Percentiles rank a stretch among this genome's conserved stretches.
These are phyloP conservation scores for Sycophila sp. DNA, from an alignment of 1,140 invertebrate genomes.

Conservation along the genomic window DNA sequence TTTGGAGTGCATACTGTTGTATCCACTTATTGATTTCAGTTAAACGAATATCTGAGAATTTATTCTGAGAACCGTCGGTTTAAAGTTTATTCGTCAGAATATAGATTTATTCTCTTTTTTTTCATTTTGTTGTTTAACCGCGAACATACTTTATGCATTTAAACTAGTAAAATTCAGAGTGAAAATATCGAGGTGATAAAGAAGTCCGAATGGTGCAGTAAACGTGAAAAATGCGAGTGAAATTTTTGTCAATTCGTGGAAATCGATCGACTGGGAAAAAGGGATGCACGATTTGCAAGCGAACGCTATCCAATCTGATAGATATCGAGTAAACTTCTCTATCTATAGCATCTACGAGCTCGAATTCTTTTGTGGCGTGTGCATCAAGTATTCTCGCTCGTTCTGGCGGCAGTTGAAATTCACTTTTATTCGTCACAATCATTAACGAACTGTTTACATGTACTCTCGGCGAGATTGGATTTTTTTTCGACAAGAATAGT, in stretches of 20 bases:
- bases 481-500: too few relatives aligned
- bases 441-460: background rate
- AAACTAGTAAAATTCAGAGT: too few relatives aligned
- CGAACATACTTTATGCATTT: too few relatives aligned
- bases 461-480: constrained; percentile 35
- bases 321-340: constrained; percentile 13
- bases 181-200: background rate
- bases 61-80: too few relatives aligned
- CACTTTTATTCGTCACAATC: background rate
- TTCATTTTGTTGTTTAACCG: too few relatives aligned
- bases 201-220: background rate
- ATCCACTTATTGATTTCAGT: too few relatives aligned
- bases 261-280: background rate
- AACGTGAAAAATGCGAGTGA: background rate
- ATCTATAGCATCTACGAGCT: background rate
- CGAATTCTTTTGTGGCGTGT: background rate
- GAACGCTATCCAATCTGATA: background rate
- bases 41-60: too few relatives aligned
- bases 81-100: background rate
- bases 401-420: background rate
- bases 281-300: background rate
- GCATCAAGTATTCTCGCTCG: background rate
- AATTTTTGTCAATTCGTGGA: background rate
- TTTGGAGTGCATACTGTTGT: too few relatives aligned
- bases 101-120: background rate